Base-by-base conservation (phyloP, 2,888 invertebrate species). In the Drosophila birchii region DNA sequence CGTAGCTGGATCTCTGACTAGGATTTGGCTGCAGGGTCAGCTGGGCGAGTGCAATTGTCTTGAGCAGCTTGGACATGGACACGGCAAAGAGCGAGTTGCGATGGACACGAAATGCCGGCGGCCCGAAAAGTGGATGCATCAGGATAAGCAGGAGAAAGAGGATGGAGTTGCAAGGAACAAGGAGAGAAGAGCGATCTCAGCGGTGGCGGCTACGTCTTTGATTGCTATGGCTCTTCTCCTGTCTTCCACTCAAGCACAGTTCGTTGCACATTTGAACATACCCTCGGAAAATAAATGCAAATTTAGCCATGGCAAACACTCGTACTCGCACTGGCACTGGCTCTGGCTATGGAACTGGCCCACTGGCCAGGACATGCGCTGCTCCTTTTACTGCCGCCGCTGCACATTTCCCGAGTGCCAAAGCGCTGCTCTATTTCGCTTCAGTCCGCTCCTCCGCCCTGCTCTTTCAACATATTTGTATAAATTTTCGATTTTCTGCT, bases 191-290 rank as follows among this genome's bases (percentile, higher is more conserved):
- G 74, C 34, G 62, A 43, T 45, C 63, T 62, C 86, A 83, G 72
- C 77, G 74, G 76, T 72, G 78, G 75, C 77, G 78, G 76, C 82
- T 80, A 78, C 76, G 81, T 76, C 83, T 86, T 83, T 83, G 87
- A 83, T 87, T 83, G 81, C 66, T 11, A 18, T 43, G 53, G 44
- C 47, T 49, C 39, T 64, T 54, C 61, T 59, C 49, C 75, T 84
- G 87, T 86, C 81, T 84, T 84, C 85, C 62, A 75, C 78, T 84
- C 81, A 81, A 78, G 68, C 77, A 88, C 88, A 88, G 88, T 88
- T 88, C 87, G 89, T 82, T 87, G 89, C 89, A 88, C 87, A 88
- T 82, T 88, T 85, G 89, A 87, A 87, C 89, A 85, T 88, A 85
- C 85, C 87, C 85, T 82, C 74, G 80, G 80, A 86, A 88, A 86